Conservation (phyloP, 1,140 invertebrate genomes). For the Epicauta chinensis region DNA sequence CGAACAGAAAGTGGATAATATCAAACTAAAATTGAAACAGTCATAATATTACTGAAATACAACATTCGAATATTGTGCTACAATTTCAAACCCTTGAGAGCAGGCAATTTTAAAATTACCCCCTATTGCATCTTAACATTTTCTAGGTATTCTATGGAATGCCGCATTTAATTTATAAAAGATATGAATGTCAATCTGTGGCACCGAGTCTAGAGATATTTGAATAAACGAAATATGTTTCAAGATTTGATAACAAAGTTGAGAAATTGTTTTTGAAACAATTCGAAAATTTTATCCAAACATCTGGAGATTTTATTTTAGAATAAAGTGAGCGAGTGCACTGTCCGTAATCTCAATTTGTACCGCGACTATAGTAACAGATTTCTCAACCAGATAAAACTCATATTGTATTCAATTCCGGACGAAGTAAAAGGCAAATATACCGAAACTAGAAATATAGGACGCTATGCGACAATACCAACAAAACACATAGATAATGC, state of each 20-base stretch:
- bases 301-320: constrained; percentile 13
- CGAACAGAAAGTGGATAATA: too few relatives aligned
- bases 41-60: too few relatives aligned
- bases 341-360: constrained; percentile 12
- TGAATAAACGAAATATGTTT: constrained; percentile 21
- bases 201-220: constrained; percentile 15
- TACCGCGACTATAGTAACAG: constrained; percentile 3
- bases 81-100: too few relatives aligned
- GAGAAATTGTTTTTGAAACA: constrained; percentile 17
- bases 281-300: constrained; percentile 14
- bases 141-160: too few relatives aligned
- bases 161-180: too few relatives aligned
- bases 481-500: not conserved
- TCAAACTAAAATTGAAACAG: too few relatives aligned
- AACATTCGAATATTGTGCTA: too few relatives aligned
- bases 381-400: constrained; percentile 12
- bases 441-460: not conserved
- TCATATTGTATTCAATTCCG: constrained; percentile 16
- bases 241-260: constrained; percentile 15
- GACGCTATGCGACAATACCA: too few relatives aligned
- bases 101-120: too few relatives aligned
- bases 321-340: constrained; percentile 12
- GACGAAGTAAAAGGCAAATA: constrained; percentile 7
- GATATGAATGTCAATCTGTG: not conserved
- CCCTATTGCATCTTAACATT: too few relatives aligned